Evolutionary conservation across 2,797 vertebrate genomes (phyloP).

Genomic region (Sebastes minor): DNA sequence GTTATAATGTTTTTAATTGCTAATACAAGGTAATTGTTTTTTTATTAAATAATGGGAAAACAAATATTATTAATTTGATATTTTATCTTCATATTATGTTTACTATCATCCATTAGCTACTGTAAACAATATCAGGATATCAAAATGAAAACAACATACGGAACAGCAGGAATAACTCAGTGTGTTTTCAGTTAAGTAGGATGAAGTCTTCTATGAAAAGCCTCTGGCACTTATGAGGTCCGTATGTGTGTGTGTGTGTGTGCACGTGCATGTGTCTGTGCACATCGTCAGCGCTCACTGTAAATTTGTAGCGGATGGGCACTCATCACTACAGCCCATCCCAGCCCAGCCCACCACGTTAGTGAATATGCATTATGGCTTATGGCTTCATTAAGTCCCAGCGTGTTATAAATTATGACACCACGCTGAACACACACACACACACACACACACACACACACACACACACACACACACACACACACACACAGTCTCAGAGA

Average conservation of each 20-base stretch:
- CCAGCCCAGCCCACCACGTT: conserved; percentile 68
- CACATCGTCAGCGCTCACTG: conserved; percentile 53
- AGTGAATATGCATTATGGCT: conserved; percentile 83
- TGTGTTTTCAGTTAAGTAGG: background rate
- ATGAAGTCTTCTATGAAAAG: conserved; percentile 9
- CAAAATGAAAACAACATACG: background rate
- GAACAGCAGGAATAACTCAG: background rate
- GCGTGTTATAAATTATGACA: conserved; percentile 80
- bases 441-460: too few species aligned
- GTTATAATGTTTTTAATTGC: background rate
- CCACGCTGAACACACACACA: conserved; percentile 46
- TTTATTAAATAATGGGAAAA: background rate
- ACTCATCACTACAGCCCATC: conserved; percentile 57
- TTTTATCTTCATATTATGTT: background rate
- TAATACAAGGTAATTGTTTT: background rate
- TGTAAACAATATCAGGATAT: background rate
- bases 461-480: conserved; percentile 39
- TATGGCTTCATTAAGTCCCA: conserved; percentile 82
- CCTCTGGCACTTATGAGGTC: background rate
- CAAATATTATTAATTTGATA: background rate
- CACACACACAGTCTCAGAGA: conserved; percentile 42
- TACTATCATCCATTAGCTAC: background rate
- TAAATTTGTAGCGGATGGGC: conserved; percentile 67
- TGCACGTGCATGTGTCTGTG: background rate
- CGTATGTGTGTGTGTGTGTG: background rate